phyloP scores from a whole-genome alignment of 2,797 vertebrate species.

The Dryobates pubescens region DNA sequence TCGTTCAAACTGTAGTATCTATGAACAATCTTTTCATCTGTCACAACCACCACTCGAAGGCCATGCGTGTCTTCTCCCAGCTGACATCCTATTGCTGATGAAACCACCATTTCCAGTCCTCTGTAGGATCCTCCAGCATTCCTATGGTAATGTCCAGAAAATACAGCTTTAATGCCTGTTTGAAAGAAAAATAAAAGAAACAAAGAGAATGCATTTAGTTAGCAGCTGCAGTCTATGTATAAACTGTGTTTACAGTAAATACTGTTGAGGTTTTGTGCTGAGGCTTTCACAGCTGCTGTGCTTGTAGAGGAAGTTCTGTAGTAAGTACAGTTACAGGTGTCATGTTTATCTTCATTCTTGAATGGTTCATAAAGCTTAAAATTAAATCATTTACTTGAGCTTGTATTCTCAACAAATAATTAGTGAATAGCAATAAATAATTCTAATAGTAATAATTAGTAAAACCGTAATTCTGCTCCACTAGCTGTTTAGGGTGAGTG shows the following conservation, averaged over 20 bases:
- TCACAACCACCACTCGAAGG: conserved; percentile 90
- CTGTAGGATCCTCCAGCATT: conserved; percentile 89
- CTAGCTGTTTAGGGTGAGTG: neutral
- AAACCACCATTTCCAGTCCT: conserved; percentile 93
- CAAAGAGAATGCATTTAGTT: neutral
- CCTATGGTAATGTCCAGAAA: conserved; percentile 94
- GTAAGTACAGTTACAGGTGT: neutral
- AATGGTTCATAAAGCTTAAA: neutral
- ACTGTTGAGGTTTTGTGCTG: neutral
- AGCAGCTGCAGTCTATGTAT: neutral
- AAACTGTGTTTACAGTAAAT: neutral
- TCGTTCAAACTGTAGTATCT: conserved; percentile 89
- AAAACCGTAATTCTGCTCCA: neutral
- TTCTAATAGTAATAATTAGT: neutral
- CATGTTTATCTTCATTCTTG: neutral
- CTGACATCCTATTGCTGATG: conserved; percentile 95
- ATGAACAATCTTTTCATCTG: conserved; percentile 84
- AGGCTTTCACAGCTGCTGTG: neutral
- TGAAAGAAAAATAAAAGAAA: neutral
- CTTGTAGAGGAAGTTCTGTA: neutral
- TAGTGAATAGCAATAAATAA: neutral
- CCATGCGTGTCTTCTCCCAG: conserved; percentile 90
- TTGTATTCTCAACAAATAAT: neutral
- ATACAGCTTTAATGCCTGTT: conserved; percentile 91
- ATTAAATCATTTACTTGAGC: neutral